Evolutionary conservation across 2,888 invertebrate genomes (phyloP), one percentile per base, ranked within the genome.

Genomic region (Lithophane semibrunnea): DNA sequence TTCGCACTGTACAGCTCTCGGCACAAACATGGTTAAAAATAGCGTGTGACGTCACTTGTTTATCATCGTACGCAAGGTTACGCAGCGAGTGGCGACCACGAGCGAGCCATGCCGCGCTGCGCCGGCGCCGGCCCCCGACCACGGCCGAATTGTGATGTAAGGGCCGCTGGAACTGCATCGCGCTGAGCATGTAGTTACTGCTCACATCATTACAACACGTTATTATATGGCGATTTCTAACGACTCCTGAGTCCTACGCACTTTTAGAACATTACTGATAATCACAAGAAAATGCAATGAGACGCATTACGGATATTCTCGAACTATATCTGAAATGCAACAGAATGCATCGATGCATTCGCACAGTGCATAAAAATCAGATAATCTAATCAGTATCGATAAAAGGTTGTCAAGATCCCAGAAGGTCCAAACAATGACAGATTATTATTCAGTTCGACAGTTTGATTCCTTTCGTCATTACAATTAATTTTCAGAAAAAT

Each of bases 41-140:
- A 94, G 92, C 89, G 77, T 70, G 91, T 96, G 95, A 96, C 96
- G 96, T 96, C 95, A 96, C 93, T 92, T 96, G 96, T 96, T 96
- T 96, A 96, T 94, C 95, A 93, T 92, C 92, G 94, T 94, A 95
- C 94, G 95, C 96, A 96, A 96, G 96, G 96, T 96, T 96, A 96
- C 95, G 94, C 92, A 90, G 88, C 87, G 86, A 85, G 81, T 80
- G 85, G 88, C 92, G 75, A 83, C 88, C 92, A 92, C 92, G 92
- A 90, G 91, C 80, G 74, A 72, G 66, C 84, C 93, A 92, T 89
- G 92, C 92, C 90, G 88, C 85, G 64, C 66, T 73, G 78, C 83
- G 65, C 56, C 78, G 58, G 64, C 78, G 75, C 78, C 66, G 37
- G 1, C 49, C 29, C 52, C 60, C 63, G 64, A 72, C 76, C 82